phyloP scores from a whole-genome alignment of 2,888 invertebrate species.

The Carterocephalus palaemon region DNA sequence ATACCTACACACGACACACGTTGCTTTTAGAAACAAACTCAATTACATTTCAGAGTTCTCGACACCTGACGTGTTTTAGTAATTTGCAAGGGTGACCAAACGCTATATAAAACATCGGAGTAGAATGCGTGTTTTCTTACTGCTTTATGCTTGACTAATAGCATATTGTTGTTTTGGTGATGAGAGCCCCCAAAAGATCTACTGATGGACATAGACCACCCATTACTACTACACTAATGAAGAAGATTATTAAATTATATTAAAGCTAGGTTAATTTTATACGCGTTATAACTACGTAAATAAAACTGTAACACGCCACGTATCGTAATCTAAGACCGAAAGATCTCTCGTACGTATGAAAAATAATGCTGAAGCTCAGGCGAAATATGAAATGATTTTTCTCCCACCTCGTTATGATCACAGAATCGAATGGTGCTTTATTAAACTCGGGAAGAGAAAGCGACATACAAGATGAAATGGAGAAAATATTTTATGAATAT shows the following conservation, averaged over 20 bases:
- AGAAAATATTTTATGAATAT: conserved; percentile 33
- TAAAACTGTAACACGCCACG: no score
- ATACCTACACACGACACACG: no score
- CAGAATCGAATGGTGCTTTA: conserved; percentile 22
- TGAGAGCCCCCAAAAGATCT: no score
- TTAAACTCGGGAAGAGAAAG: conserved; percentile 26
- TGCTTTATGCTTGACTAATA: no score
- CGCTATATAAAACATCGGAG: background rate
- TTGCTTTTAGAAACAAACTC: background rate
- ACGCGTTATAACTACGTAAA: background rate
- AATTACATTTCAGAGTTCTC: background rate
- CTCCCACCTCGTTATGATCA: conserved; percentile 20
- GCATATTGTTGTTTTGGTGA: no score
- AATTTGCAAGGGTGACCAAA: background rate
- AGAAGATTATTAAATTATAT: no score
- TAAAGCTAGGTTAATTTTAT: no score
- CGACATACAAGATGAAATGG: conserved; percentile 30
- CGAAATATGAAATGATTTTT: conserved; percentile 19
- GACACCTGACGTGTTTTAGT: background rate
- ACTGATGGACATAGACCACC: no score
- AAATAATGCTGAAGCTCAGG: conserved; percentile 8
- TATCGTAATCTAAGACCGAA: no score
- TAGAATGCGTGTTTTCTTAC: no score
- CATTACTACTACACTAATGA: no score
- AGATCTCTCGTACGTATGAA: conserved; percentile 3